A percentile compares a stretch with the other conserved stretches of the same genome.
phyloP scores from a whole-genome alignment of 2,797 vertebrate genomes.

The Pseudochirops cupreus region DNA sequence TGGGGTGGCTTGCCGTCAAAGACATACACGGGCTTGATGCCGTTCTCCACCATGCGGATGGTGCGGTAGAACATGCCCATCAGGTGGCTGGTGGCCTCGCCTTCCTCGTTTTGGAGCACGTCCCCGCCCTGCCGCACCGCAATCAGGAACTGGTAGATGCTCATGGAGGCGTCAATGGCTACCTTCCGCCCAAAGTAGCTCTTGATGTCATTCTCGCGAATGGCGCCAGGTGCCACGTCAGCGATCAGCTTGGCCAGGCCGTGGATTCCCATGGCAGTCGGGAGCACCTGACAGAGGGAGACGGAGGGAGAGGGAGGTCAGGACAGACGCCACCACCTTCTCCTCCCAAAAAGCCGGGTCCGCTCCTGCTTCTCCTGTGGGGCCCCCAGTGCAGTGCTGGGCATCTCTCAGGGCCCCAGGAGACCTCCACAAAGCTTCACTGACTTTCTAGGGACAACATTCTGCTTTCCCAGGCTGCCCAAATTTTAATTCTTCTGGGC shows the following conservation, averaged over 20 bases:
- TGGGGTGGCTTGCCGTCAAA: slow-evolving; percentile 97
- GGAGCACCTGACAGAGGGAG: background rate
- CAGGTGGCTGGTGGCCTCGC: slow-evolving; percentile 97
- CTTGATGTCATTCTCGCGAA: slow-evolving; percentile 96
- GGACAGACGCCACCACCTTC: no score
- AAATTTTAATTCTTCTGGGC: background rate
- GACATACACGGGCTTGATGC: slow-evolving; percentile 97
- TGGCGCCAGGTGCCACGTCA: slow-evolving; percentile 93
- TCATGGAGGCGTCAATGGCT: slow-evolving; percentile 99
- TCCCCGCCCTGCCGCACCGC: slow-evolving; percentile 97
- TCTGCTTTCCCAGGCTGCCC: no score
- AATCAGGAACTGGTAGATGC: slow-evolving; percentile 99
- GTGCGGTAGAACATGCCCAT: slow-evolving; percentile 99
- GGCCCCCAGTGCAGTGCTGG: background rate
- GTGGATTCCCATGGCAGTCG: slow-evolving; percentile 94
- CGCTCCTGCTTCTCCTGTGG: background rate
- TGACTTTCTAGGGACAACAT: background rate
- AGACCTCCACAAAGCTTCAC: background rate
- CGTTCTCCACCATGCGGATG: slow-evolving; percentile 96
- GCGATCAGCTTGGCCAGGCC: slow-evolving; percentile 96
- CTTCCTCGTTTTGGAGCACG: slow-evolving; percentile 94
- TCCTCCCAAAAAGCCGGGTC: background rate
- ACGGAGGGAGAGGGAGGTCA: background rate
- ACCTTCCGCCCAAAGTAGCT: slow-evolving; percentile 97
- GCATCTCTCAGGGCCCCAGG: background rate